Evolutionary conservation across 2,888 invertebrate species (phyloP).

Genomic region (Temnothorax ravouxi): DNA sequence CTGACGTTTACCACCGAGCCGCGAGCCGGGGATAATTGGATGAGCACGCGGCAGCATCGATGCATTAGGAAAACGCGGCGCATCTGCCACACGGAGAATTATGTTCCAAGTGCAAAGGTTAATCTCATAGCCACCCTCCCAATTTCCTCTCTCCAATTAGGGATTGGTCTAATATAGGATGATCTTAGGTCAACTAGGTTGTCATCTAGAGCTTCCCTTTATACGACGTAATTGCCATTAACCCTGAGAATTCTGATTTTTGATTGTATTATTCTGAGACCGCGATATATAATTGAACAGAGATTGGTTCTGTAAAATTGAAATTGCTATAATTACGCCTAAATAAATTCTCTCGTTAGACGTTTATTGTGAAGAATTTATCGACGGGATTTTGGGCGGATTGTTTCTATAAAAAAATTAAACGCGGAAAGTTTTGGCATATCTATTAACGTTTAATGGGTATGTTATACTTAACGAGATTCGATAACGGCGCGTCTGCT

Average conservation of each 20-base stretch:
- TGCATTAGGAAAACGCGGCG: constrained; percentile 52
- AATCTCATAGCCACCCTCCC: constrained; percentile 53
- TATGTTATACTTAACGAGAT: neutral
- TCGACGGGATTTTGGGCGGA: neutral
- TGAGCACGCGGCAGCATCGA: constrained; percentile 43
- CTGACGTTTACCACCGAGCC: constrained; percentile 15
- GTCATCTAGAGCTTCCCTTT: constrained; percentile 11
- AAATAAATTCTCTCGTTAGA: neutral
- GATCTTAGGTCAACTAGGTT: constrained; percentile 31
- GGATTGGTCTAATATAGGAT: constrained; percentile 42
- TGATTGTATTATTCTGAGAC: neutral
- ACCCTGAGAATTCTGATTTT: constrained; percentile 18
- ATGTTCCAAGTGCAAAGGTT: constrained; percentile 41
- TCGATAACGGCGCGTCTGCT: constrained; percentile 6
- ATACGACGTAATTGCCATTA: constrained; percentile 5
- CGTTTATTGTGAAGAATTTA: neutral
- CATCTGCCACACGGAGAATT: constrained; percentile 55
- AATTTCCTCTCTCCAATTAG: constrained; percentile 45
- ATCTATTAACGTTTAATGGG: neutral
- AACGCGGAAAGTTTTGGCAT: neutral
- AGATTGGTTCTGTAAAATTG: neutral
- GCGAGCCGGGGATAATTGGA: constrained; percentile 40
- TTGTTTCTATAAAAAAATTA: neutral
- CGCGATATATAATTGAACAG: neutral
- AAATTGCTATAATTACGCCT: neutral